Percentiles rank a stretch among this genome's conserved stretches.
phyloP scores from a whole-genome alignment of 2,888 invertebrate genomes.

The Protonemura montana region DNA sequence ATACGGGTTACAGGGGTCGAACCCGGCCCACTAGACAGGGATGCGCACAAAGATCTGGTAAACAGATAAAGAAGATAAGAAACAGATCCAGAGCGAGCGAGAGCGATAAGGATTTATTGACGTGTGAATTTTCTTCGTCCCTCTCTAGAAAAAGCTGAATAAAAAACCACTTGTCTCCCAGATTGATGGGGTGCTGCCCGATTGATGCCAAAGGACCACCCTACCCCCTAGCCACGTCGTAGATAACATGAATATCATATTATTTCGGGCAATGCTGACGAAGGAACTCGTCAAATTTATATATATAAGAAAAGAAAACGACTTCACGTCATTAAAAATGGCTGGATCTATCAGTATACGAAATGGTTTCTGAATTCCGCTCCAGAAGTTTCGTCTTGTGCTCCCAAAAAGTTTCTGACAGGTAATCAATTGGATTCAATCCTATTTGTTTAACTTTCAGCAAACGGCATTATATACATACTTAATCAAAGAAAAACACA shows the following conservation, averaged over 20 bases:
- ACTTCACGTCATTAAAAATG: background rate
- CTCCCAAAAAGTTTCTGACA: background rate
- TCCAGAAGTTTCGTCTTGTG: background rate
- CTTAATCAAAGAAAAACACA: background rate
- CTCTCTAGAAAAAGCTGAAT: background rate
- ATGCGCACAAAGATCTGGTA: too few relatives aligned
- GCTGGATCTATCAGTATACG: background rate
- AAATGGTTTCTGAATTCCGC: background rate
- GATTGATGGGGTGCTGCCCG: background rate
- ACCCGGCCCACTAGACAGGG: too few relatives aligned
- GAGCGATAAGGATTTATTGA: slow-evolving; percentile 14
- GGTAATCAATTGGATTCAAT: background rate
- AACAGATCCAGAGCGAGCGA: background rate
- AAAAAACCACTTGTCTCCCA: slow-evolving; percentile 17
- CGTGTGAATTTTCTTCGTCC: background rate
- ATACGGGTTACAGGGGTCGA: too few relatives aligned
- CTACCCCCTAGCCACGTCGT: too few relatives aligned
- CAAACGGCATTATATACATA: background rate
- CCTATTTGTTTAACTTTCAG: background rate
- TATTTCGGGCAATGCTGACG: background rate
- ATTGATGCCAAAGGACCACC: background rate
- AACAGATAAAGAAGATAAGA: background rate
- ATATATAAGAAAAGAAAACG: background rate
- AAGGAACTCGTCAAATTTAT: background rate
- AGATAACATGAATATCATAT: slow-evolving; percentile 12